Base-by-base conservation (phyloP, 2,113 vertebrate genomes). In the Nycticebus coucang region DNA sequence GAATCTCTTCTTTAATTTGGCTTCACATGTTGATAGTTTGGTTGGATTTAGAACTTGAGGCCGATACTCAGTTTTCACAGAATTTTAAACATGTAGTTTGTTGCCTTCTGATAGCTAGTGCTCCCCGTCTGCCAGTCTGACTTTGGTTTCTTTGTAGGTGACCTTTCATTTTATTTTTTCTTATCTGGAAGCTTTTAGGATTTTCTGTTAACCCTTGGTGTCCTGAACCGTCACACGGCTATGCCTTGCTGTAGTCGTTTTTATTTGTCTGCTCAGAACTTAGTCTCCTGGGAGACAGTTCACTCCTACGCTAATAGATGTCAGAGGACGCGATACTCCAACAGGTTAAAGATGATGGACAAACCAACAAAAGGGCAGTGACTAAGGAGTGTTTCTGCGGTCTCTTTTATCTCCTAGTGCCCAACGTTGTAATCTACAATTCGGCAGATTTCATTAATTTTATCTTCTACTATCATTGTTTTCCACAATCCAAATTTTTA, bases 331-430 rank as follows among this genome's bases (percentile, higher is more conserved):
- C 78, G 37, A 4, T 8, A 4, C 28, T 41, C 14, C 26, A 71
- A 35, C 14, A n/a, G 30, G 7, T 17, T 5, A 59, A 80, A 35
- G 30, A 41, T 64, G 9, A 62, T 7, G 55, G 15, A 30, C 59
- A 75, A 59, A 55, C 21, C 30, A 26, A 55, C 6, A 21, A 21
- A 18, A 78, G 21, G 35, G n/a, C 11, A 7, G n/a, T 17, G 55
- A 15, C 64, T n/a, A 14, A 45, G 33, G 11, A 4, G 10, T 30
- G 8, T 4, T 33, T 26, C 22, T 37, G 18, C 21, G 0, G 0
- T 17, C 24, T 69, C 37, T 15, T 57, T 19, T 33, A 13, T 71
- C 62, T 53, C 33, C 11, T 22, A 0, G 41, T 28, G 33, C 4
- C 71, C 15, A 30, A 14, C 21, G 41, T 75, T 57, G 3, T 26